Base-by-base conservation (phyloP, 1,140 invertebrate species). In the Drosophila novamexicana region DNA sequence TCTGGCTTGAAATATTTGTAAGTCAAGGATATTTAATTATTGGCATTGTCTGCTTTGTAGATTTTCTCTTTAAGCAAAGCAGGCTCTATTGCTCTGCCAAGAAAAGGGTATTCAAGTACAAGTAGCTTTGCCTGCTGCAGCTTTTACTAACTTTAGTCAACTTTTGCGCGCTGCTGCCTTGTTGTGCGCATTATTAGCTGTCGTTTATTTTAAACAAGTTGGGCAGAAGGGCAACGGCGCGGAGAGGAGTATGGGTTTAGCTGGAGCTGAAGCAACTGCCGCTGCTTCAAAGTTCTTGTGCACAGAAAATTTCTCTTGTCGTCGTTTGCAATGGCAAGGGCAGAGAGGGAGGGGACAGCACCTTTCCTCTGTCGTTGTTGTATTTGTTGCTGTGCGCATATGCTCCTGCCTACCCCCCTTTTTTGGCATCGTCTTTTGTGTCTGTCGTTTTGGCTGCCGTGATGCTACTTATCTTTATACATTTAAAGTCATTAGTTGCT, bases 141-240 rank as follows among this genome's bases (percentile, higher is more conserved):
- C 29, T 61, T 34, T 32, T 22, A 44, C 52, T 49, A 56, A 66
- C 45, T 64, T 36, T 68, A 61, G 44, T 73, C 75, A 65, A 39
- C 63, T 75, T 77, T 58, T 42, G 37, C 47, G 73, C 62, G 65
- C 75, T 65, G 61, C 69, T 78, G 70, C 59, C 78, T 82, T 79
- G 79, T 79, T 86, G 76, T 86, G 83, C 59, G 83, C 83, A 88
- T 88, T 86, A 86, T 86, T 86, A 88, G 83, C 83, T 86, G 83
- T 88, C 83, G 79, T 86, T 86, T 88, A 88, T 86, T 86, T 88
- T 77, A 83, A 79, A 75, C 83, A 79, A 69, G 67, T 67, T 81
- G 64, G 72, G 34, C 47, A 69, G 58, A 63, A 34, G 22, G 10
- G 22, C 1, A 52, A 36, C 16, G 32, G 63, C n/a, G n/a, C 58